Percentiles rank a stretch among this genome's conserved stretches.
Evolutionary conservation across 2,113 vertebrate species (phyloP).

Genomic region (Sinocyclocheilus maitianheensis): DNA sequence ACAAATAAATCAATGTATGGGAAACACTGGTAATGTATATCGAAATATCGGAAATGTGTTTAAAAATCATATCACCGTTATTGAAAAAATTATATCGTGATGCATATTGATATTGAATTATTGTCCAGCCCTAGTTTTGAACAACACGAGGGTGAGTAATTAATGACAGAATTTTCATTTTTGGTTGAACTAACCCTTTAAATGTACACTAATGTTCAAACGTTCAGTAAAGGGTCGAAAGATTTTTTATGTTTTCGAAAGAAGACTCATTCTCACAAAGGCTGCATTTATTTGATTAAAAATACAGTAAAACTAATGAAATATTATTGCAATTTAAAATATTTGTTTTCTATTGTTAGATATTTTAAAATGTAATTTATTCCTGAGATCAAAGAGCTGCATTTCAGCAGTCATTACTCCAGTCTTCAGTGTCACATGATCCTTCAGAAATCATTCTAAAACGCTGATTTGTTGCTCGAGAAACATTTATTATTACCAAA

Average conservation of each 20-base stretch:
- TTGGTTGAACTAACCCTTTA: no score
- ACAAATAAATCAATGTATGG: no score
- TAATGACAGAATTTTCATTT: no score
- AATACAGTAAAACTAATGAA: background rate
- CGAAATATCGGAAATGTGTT: no score
- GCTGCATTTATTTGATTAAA: background rate
- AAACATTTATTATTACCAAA: background rate
- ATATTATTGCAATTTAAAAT: background rate
- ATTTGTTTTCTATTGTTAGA: background rate
- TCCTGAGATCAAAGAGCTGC: no score
- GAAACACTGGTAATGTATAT: no score
- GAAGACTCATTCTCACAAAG: background rate
- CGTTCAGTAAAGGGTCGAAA: no score
- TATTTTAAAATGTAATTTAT: background rate
- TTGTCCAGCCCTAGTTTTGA: no score
- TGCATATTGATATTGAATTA: no score
- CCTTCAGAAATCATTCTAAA: background rate
- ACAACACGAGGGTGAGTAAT: no score
- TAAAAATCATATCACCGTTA: no score
- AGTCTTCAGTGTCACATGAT: background rate
- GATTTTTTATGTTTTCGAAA: background rate
- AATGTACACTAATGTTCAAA: background rate
- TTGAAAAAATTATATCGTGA: no score
- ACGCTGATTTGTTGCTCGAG: background rate
- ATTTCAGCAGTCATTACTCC: background rate